Evolutionary conservation across 1,140 invertebrate species (phyloP).

Genomic region (Achroia grisella): DNA sequence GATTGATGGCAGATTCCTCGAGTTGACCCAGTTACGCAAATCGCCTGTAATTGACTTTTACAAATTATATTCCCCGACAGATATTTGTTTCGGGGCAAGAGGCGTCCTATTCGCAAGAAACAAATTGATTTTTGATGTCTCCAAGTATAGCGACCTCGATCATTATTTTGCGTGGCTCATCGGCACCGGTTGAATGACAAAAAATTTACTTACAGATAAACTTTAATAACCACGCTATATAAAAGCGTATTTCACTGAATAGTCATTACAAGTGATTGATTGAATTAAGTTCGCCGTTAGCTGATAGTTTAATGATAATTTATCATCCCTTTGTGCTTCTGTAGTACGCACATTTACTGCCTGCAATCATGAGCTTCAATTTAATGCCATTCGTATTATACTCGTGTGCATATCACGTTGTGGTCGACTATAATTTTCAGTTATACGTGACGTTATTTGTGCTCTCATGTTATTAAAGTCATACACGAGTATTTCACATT

Average conservation of each 20-base stretch:
- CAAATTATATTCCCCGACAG: conserved; percentile 25
- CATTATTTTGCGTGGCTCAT: conserved; percentile 34
- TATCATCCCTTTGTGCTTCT: conserved; percentile 8
- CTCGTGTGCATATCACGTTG: not conserved
- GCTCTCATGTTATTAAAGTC: not conserved
- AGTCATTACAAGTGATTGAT: conserved; percentile 30
- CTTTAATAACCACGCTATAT: conserved; percentile 27
- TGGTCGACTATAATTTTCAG: conserved; percentile 7
- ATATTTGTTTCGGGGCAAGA: conserved; percentile 23
- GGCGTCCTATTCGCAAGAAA: conserved; percentile 25
- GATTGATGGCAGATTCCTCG: conserved; percentile 9
- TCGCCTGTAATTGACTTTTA: conserved; percentile 25
- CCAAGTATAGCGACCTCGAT: conserved; percentile 23
- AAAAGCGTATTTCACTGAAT: conserved; percentile 26
- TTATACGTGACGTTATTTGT: conserved; percentile 5
- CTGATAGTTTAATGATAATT: conserved; percentile 15
- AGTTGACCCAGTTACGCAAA: conserved; percentile 17
- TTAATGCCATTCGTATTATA: conserved; percentile 3
- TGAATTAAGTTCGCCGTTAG: conserved; percentile 24
- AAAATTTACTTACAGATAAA: conserved; percentile 32
- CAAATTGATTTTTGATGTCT: conserved; percentile 66
- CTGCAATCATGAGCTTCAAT: conserved; percentile 11
- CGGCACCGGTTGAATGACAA: conserved; percentile 28
- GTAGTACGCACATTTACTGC: conserved; percentile 5
- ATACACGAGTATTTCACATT: too few species aligned